Evolutionary conservation across 2,113 vertebrate species (phyloP), one percentile per base, ranked within the genome.

Genomic region (Blennius ocellaris): DNA sequence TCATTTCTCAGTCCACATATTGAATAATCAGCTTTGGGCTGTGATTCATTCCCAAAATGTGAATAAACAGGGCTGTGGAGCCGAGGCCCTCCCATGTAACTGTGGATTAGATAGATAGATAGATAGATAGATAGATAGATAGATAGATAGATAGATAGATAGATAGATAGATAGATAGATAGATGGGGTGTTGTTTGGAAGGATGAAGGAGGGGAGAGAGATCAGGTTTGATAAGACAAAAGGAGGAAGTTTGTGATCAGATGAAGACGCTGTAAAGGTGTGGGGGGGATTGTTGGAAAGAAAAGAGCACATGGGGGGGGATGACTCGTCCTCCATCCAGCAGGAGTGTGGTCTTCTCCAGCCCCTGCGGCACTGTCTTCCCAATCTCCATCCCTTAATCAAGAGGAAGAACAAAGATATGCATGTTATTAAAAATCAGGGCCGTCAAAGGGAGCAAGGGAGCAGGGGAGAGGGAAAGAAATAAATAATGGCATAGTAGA

Each of bases 401-500:
- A 89, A 81, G 62, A 76, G 57, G 54, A 61, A 53, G 79, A 82
- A 89, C 83, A 89, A 87, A 88, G 77, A 85, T 84, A 68, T 65
- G 78, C 68, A 62, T 86, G 68, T 82, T 85, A 87, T 88, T 88
- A 87, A 86, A 90, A 87, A 81, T 69, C 86, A 68, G 81, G 53
- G 61, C 80, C 57, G 70, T 86, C 83, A 80, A 81, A 82, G 53
- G 49, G 69, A 80, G 63, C 39, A 68, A 38, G 50, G 71, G 44
- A 82, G 65, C 54, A 55, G 45, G 58, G 64, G 72, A 74, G 63
- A 67, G 72, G 48, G 68, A 87, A 82, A 87, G 9, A 87, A 87
- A 90, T 81, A 85, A 85, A 87, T 87, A 87, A 89, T 89, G 69
- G 68, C 75, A 81, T 73, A 80, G 79, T 78, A 57, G 78, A 86